Base-by-base conservation (phyloP, 2,888 invertebrate species). In the Laspeyria flexula region DNA sequence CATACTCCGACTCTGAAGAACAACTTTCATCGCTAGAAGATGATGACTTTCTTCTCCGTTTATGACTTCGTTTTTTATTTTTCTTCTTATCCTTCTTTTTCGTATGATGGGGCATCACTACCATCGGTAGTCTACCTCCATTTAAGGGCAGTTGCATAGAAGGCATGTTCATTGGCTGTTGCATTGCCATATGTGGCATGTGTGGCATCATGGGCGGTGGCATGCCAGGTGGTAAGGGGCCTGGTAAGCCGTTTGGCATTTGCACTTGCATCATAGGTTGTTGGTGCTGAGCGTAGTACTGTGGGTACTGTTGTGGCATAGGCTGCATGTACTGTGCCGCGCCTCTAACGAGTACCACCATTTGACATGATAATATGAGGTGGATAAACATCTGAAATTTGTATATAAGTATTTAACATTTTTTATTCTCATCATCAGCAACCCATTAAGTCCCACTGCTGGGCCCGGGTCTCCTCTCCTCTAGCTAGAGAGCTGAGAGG, bases 101-200 rank as follows among this genome's bases (percentile, higher is more conserved):
- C 0, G 82, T 79, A 43, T 82, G 81, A 57, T 77, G 88, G 0
- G 90, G 90, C 86, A 84, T 87, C 0, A 90, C 82, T 0, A 90
- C 81, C 27, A 85, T 76, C 0, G 89, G 88, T 23, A 88, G 54
- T 31, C 81, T 79, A 5, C 70, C 79, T 1, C 77, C 81, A 1
- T 65, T 60, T 56, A 80, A 65, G 0, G 73, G 72, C 11, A 65
- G 70, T 1, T 66, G 58, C 55, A 68, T 64, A 2, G 69, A 65
- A 3, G 29, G 9, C 41, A 64, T 44, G 0, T n/a, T 43, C 69
- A 82, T 72, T 0, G 72, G 62, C 34, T 68, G 59, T 0, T 61
- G 60, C 43, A 51, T 37, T 39, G 52, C 48, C 52, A 65, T 67
- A 6, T 63, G 65, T 7, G 65, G 56, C 12, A 74, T 64, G 6